A percentile compares a stretch with the other conserved stretches of the same genome.
phyloP scores from a whole-genome alignment of 2,888 invertebrate species.

The Pheosia gnoma region DNA sequence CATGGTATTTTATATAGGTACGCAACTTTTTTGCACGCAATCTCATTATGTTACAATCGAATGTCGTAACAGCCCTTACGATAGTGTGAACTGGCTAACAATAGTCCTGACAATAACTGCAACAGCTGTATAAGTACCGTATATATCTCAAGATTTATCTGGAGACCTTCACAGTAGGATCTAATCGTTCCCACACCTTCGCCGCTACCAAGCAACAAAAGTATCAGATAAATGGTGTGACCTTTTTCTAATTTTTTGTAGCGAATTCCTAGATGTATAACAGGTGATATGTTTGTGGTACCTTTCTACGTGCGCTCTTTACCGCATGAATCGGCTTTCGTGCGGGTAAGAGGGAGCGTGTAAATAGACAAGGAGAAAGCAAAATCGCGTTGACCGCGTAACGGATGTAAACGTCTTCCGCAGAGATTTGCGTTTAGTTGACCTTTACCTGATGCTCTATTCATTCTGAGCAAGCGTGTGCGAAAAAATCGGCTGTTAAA shows the following conservation, averaged over 20 bases:
- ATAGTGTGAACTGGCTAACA: conserved; percentile 69
- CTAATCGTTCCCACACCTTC: conserved; percentile 58
- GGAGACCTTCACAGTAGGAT: conserved; percentile 37
- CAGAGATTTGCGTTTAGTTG: too few relatives aligned
- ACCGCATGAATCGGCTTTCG: too few relatives aligned
- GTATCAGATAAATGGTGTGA: conserved; percentile 46
- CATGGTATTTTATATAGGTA: conserved; percentile 21
- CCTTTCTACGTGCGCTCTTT: too few relatives aligned
- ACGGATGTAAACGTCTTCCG: too few relatives aligned
- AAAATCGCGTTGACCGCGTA: too few relatives aligned
- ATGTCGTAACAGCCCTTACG: conserved; percentile 63
- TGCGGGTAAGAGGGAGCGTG: too few relatives aligned
- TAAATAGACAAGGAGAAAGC: too few relatives aligned
- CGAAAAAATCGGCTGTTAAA: too few relatives aligned
- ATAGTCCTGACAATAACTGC: conserved; percentile 40
- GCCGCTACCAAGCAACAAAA: conserved; percentile 45
- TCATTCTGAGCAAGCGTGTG: too few relatives aligned
- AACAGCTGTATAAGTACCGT: neutral
- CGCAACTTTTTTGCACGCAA: conserved; percentile 45
- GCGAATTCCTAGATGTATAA: conserved; percentile 13
- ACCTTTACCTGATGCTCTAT: too few relatives aligned
- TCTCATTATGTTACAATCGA: conserved; percentile 63
- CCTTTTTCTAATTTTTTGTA: conserved; percentile 43
- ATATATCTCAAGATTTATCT: conserved; percentile 25
- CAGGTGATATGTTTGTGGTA: neutral